phyloP scores from a whole-genome alignment of 2,113 vertebrate genomes.

The Heterocephalus glaber region DNA sequence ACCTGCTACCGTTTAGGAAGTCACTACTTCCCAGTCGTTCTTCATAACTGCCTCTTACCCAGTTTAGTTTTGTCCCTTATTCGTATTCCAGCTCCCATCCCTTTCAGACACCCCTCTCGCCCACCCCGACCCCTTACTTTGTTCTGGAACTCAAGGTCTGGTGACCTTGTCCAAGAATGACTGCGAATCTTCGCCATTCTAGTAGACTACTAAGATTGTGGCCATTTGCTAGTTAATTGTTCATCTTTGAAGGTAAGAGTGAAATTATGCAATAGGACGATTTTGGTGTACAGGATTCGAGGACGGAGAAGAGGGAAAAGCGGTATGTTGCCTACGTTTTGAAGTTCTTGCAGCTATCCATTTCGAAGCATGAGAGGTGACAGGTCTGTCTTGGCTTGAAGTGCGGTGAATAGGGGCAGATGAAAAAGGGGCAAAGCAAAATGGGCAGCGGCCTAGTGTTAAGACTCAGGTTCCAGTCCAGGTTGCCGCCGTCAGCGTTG shows the following conservation, averaged over 20 bases:
- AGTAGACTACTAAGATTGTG: not conserved
- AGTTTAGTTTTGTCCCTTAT: not conserved
- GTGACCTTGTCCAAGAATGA: not conserved
- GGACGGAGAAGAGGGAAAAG: not conserved
- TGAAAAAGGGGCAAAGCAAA: not conserved
- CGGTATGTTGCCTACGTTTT: not conserved
- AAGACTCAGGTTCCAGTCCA: not conserved
- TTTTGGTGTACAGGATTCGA: slow-evolving; percentile 5
- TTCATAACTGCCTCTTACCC: not conserved
- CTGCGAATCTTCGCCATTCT: not conserved
- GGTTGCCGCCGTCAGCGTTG: not conserved
- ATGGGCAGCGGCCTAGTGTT: not conserved
- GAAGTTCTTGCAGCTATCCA: not conserved
- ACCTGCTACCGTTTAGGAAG: not conserved
- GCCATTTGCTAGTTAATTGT: not conserved
- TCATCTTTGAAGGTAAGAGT: not conserved
- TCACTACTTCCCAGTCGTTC: not conserved
- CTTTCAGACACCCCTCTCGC: not conserved
- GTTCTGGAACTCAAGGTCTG: slow-evolving; percentile 5
- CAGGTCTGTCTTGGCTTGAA: not conserved
- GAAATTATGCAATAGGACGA: not conserved
- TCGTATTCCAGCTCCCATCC: not conserved
- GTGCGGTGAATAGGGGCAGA: not conserved
- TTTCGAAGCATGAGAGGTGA: not conserved
- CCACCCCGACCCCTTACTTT: not conserved